Evolutionary conservation across 2,113 vertebrate species (phyloP).

Genomic region (Rhabdornis inornatus): DNA sequence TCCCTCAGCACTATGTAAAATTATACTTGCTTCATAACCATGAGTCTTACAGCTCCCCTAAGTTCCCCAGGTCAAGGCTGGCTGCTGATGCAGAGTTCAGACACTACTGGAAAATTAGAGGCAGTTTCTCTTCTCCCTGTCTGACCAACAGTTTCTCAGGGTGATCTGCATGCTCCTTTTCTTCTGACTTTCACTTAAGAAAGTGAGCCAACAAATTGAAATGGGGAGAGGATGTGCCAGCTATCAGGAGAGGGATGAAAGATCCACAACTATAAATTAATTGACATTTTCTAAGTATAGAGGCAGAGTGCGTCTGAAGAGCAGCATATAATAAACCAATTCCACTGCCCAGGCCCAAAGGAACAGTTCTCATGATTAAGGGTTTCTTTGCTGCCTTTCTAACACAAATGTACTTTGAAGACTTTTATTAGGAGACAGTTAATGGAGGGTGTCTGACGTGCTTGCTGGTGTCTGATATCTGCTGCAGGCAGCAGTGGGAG

Average conservation of each 20-base stretch:
- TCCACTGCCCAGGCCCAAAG: conserved; percentile 23
- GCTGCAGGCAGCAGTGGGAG: not conserved
- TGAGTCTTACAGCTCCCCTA: not conserved
- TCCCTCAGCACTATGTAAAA: not conserved
- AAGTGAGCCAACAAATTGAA: conserved; percentile 11
- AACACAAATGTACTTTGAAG: not conserved
- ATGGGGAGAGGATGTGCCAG: not conserved
- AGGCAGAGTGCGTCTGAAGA: not conserved
- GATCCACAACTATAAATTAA: conserved; percentile 10
- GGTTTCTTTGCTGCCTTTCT: conserved; percentile 27
- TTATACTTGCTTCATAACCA: not conserved
- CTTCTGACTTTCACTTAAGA: not conserved
- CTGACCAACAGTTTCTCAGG: not conserved
- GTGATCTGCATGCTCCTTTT: not conserved
- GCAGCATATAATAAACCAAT: conserved; percentile 15
- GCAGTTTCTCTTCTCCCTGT: not conserved
- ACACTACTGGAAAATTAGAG: not conserved
- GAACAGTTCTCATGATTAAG: not conserved
- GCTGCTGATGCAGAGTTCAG: not conserved
- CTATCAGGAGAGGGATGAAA: conserved; percentile 31
- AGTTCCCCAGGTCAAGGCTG: not conserved
- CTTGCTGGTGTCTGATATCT: not conserved
- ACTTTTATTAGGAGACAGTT: not conserved
- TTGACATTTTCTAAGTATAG: conserved; percentile 27
- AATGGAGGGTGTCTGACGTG: not conserved